A percentile compares a stretch with the other conserved stretches of the same genome.
phyloP scores from a whole-genome alignment of 2,113 vertebrate genomes.

The Uria aalge region DNA sequence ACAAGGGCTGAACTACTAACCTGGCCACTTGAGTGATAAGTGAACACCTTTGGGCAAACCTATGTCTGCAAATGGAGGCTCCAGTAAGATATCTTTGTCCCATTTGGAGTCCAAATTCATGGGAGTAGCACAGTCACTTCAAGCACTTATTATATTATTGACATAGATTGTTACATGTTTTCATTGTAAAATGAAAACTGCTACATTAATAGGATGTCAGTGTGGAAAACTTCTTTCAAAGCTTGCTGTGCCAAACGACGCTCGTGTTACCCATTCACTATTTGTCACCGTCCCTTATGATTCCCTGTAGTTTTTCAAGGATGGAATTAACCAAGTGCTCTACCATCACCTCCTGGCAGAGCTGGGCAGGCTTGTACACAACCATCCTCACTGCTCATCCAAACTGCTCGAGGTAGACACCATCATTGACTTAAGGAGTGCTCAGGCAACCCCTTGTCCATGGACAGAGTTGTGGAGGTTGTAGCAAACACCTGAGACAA shows the following conservation, averaged over 20 bases:
- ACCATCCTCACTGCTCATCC: not conserved
- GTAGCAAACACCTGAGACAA: not conserved
- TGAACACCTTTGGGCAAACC: not conserved
- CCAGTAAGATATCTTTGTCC: not conserved
- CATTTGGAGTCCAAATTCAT: not conserved
- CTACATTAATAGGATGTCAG: not conserved
- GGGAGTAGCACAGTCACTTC: not conserved
- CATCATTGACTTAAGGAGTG: not conserved
- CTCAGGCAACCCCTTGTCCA: not conserved
- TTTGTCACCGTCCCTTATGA: not conserved
- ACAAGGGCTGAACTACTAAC: not conserved
- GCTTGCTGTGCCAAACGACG: rapidly evolving
- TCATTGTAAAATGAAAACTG: too few species aligned
- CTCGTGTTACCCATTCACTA: not conserved
- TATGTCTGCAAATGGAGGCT: not conserved
- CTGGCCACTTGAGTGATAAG: not conserved
- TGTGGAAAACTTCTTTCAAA: not conserved
- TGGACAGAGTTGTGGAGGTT: not conserved
- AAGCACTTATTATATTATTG: not conserved
- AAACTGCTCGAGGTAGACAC: not conserved
- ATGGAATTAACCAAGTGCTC: not conserved
- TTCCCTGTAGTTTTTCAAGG: not conserved
- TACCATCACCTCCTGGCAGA: not conserved
- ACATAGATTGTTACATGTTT: not conserved
- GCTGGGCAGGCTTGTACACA: not conserved